Base-by-base conservation (phyloP, 2,113 vertebrate genomes). In the Microcebus ravelobensis region DNA sequence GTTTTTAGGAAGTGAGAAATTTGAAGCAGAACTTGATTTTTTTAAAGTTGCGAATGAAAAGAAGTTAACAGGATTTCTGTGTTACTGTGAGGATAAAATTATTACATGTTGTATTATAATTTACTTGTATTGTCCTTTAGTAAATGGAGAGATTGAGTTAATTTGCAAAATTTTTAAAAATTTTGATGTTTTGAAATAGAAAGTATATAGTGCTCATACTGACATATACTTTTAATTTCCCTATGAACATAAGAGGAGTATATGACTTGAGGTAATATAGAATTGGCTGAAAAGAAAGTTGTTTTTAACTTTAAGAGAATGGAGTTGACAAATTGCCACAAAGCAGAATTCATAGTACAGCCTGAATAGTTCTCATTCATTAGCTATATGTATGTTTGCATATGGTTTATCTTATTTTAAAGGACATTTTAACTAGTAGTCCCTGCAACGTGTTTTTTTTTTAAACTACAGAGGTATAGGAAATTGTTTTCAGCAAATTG, bases 1-100 rank as follows among this genome's bases (percentile, higher is more conserved):
- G 31, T 80, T 88, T 95, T 88, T 86, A 55, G 45, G 70, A 73
- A 93, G 61, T 81, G 50, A 96, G 25, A 91, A 91, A 61, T 88
- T 61, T 76, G 50, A 94, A 85, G 65, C 50, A 93, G 8, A 80
- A 31, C 27, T 91, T 89, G 36, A 59, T 80, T 27, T 71, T 39
- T 91, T 34, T 74, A 36, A 8, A 31, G 18, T 68, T 29, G 1
- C 61, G 29, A 57, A 42, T 3, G 55, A 61, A 80, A 90, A 57
- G 4, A 82, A 70, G 21, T 57, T 71, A 65, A 45, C 61, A 96
- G 48, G 17, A 89, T 80, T 94, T 87, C 42, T 15, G 34, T 81
- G 27, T 68, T 92, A 89, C 10, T 86, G 52, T 93, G 71, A 70
- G 31, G 74, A 50, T 63, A 84, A 68, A 65, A 84, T 57, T 48